Evolutionary conservation across 2,797 vertebrate species (phyloP).

Genomic region (Pogonophryne albipinna): DNA sequence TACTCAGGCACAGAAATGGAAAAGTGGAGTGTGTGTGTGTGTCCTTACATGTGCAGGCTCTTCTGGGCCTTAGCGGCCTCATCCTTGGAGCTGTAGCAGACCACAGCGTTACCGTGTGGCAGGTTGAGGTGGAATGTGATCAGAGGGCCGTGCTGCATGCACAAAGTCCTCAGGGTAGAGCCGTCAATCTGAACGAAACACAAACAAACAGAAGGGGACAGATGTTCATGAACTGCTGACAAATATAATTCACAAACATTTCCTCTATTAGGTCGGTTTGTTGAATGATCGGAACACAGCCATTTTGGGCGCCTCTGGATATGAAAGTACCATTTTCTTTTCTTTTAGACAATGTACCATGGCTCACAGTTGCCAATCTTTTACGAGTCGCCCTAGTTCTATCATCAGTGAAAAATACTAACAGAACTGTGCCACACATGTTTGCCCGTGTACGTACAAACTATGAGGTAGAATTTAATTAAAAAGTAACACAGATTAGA

Average conservation of each 20-base stretch:
- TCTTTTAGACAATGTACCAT: neutral
- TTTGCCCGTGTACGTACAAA: too few relatives aligned
- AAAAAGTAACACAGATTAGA: neutral
- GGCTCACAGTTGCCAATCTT: neutral
- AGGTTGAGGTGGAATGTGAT: slow-evolving; percentile 99
- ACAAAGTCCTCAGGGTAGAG: slow-evolving; percentile 96
- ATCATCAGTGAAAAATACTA: neutral
- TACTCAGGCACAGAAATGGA: neutral
- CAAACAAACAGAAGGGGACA: neutral
- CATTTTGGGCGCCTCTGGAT: neutral
- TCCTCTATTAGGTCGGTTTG: neutral
- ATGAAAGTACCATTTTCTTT: neutral
- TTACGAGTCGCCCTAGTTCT: neutral
- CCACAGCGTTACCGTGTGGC: slow-evolving; percentile 97
- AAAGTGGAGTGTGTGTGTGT: neutral
- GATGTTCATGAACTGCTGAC: neutral
- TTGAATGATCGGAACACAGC: neutral
- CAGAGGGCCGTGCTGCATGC: slow-evolving; percentile 97
- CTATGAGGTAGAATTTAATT: neutral
- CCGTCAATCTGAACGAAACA: slow-evolving; percentile 91
- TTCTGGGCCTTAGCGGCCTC: slow-evolving; percentile 99
- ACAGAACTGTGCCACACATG: neutral
- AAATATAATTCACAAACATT: neutral
- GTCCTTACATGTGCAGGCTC: slow-evolving; percentile 96
- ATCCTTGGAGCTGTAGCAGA: slow-evolving; percentile 98